Conservation (phyloP, 2,888 invertebrate species). For the Ormia ochracea region DNA sequence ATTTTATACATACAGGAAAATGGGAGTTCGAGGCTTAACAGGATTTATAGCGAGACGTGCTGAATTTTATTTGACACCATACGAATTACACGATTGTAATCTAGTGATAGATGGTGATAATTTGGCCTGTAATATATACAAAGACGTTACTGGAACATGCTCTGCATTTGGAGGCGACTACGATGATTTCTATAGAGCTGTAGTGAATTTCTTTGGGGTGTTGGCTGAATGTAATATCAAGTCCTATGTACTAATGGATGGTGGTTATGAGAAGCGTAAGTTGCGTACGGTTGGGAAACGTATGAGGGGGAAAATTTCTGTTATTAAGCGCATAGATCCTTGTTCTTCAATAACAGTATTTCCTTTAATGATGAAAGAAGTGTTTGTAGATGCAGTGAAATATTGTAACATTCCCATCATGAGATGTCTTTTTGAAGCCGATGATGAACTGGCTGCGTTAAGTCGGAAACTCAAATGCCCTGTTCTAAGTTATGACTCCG, state of each 20-base stretch:
- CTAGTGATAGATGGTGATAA: constrained; percentile 90
- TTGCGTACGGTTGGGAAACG: constrained; percentile 81
- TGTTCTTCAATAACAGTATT: constrained; percentile 81
- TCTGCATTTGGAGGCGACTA: constrained; percentile 92
- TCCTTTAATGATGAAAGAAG: constrained; percentile 85
- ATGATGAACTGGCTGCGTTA: constrained; percentile 89
- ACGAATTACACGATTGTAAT: constrained; percentile 82
- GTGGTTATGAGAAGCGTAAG: constrained; percentile 85
- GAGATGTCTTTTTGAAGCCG: constrained; percentile 92
- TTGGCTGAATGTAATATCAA: constrained; percentile 84
- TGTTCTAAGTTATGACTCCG: constrained; percentile 94
- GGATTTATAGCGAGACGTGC: constrained; percentile 85
- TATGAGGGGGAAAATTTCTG: constrained; percentile 80
- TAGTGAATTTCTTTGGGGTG: constrained; percentile 83
- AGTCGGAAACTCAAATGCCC: constrained; percentile 88
- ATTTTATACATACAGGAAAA: constrained; percentile 69
- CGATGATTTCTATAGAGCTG: constrained; percentile 83
- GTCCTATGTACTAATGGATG: constrained; percentile 88
- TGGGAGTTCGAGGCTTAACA: constrained; percentile 93
- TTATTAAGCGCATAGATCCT: constrained; percentile 80
- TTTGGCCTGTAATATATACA: constrained; percentile 84
- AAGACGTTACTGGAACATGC: constrained; percentile 79
- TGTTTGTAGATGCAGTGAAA: constrained; percentile 84
- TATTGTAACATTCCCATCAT: constrained; percentile 83
- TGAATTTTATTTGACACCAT: constrained; percentile 81